These are phyloP conservation scores for Protomyctophum bolini DNA, from an alignment of 2,113 vertebrate genomes.

Conservation along the genomic window DNA sequence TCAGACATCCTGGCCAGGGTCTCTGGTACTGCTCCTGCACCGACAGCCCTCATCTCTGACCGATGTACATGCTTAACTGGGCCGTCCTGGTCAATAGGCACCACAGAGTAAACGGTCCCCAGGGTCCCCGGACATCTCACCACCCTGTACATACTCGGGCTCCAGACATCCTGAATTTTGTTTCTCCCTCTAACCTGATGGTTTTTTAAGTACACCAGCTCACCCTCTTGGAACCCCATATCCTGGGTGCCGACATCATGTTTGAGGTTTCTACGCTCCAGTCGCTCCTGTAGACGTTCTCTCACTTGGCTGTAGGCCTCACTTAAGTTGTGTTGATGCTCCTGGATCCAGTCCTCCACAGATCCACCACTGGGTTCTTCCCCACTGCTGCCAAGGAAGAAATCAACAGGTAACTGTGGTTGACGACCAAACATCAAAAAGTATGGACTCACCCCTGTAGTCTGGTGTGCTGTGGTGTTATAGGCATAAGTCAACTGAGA, in stretches of 20 bases:
- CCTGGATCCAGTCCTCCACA: neutral
- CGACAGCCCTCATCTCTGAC: conserved; percentile 1
- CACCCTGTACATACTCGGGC: neutral
- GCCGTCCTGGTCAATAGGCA: no score
- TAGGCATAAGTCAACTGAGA: neutral
- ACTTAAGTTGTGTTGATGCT: neutral
- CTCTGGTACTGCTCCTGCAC: neutral
- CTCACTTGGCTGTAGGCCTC: conserved; percentile 7
- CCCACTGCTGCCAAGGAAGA: no score
- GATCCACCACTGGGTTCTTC: no score
- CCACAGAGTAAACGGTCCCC: conserved; percentile 10
- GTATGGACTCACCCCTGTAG: neutral
- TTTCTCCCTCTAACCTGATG: no score
- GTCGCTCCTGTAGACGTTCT: neutral
- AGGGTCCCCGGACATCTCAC: neutral
- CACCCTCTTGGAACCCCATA: no score
- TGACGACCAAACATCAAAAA: neutral
- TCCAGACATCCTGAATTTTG: conserved; percentile 18
- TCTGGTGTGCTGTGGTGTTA: neutral
- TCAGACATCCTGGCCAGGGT: no score
- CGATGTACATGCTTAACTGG: conserved; percentile 3
- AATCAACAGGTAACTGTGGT: neutral
- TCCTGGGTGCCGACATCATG: no score
- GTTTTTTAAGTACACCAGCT: conserved; percentile 16
- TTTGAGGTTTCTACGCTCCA: neutral